These are phyloP conservation scores for Notocelia uddmanniana DNA, from an alignment of 2,888 invertebrate genomes.

Conservation along the genomic window DNA sequence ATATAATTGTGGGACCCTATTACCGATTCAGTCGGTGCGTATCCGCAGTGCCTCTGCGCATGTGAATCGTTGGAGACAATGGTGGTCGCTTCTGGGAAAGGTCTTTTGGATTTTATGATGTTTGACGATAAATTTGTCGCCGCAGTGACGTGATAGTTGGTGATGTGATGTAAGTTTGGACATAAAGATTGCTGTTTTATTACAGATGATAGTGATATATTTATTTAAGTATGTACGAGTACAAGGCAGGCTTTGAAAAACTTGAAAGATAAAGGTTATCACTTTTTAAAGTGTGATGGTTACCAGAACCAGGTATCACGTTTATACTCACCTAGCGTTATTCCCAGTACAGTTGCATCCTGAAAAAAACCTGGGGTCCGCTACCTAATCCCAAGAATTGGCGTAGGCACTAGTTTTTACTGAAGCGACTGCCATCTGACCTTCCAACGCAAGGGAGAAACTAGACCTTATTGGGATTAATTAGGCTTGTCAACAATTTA, in stretches of 20 bases:
- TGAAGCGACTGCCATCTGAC: too few relatives aligned
- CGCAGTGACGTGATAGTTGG: slow-evolving; percentile 31
- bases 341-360: too few relatives aligned
- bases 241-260: not conserved
- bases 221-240: not conserved
- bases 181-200: not conserved
- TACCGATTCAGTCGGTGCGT: slow-evolving; percentile 79
- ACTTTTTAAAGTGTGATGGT: not conserved
- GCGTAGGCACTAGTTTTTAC: too few relatives aligned
- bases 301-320: not conserved
- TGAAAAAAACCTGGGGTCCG: too few relatives aligned
- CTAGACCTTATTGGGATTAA: too few relatives aligned
- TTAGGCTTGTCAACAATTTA: too few relatives aligned
- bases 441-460: too few relatives aligned
- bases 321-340: too few relatives aligned
- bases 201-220: not conserved
- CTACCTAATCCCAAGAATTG: too few relatives aligned
- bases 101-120: slow-evolving; percentile 76
- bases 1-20: slow-evolving; percentile 85
- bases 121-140: slow-evolving; percentile 68
- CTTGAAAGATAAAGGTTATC: not conserved
- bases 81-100: slow-evolving; percentile 84
- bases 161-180: slow-evolving; percentile 23
- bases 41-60: slow-evolving; percentile 78
- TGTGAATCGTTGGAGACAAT: slow-evolving; percentile 80